Evolutionary conservation across 2,888 invertebrate genomes (phyloP).

Genomic region (Congeria kusceri): DNA sequence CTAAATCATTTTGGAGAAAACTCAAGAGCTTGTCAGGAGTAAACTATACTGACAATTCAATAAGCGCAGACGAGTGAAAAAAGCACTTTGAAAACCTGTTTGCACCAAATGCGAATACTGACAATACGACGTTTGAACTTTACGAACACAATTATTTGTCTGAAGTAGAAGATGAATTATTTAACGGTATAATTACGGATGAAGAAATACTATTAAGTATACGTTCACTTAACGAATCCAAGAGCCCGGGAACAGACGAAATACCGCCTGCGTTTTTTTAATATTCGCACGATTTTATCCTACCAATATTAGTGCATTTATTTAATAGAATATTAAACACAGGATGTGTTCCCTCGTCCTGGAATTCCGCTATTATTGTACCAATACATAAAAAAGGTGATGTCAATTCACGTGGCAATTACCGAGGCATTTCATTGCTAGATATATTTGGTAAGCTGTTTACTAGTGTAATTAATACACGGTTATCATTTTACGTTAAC

Average conservation of each 20-base stretch:
- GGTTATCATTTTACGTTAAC: not conserved
- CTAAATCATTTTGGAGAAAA: too few species aligned
- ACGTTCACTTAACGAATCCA: not conserved
- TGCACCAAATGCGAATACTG: too few species aligned
- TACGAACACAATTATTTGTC: too few species aligned
- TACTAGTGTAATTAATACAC: not conserved
- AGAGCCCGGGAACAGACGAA: too few species aligned
- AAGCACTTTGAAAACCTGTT: too few species aligned
- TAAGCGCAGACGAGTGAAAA: too few species aligned
- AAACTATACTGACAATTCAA: too few species aligned
- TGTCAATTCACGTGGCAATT: not conserved
- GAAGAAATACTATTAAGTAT: not conserved
- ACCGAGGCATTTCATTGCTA: slow-evolving; percentile 6
- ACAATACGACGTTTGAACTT: too few species aligned
- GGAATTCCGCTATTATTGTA: slow-evolving; percentile 1
- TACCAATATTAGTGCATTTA: not conserved
- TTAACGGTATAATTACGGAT: slow-evolving; percentile 7
- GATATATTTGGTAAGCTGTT: slow-evolving; percentile 13
- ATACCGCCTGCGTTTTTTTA: too few species aligned
- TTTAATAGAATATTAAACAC: slow-evolving; percentile 7
- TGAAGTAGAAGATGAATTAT: not conserved
- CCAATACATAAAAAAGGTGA: not conserved
- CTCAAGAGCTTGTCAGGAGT: too few species aligned
- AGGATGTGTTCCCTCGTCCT: not conserved
- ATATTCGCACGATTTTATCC: too few species aligned